Conservation (phyloP, 2,888 invertebrate genomes). For the Smittia sp. region DNA sequence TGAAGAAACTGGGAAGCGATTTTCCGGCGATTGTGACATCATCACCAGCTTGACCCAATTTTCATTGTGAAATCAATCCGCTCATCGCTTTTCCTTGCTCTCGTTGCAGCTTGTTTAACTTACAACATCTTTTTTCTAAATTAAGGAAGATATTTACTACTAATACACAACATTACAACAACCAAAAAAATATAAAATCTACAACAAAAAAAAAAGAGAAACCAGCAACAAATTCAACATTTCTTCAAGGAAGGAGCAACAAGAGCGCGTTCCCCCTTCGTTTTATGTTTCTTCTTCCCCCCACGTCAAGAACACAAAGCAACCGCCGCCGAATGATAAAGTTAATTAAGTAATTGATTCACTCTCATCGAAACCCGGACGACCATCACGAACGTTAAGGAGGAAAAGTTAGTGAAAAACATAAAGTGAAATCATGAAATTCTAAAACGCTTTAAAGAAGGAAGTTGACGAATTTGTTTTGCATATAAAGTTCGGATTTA, state of each 20-base stretch:
- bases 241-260: slow-evolving; percentile 28
- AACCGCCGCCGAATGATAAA: slow-evolving; percentile 27
- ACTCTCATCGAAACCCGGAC: background rate
- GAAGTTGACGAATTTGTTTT: slow-evolving; percentile 38
- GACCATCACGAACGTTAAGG: background rate
- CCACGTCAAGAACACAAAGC: slow-evolving; percentile 16
- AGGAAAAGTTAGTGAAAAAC: slow-evolving; percentile 6
- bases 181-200: slow-evolving; percentile 27
- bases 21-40: no score
- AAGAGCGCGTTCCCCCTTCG: slow-evolving; percentile 17
- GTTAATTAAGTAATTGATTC: slow-evolving; percentile 25
- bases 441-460: slow-evolving; percentile 39
- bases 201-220: slow-evolving; percentile 20
- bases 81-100: slow-evolving; percentile 1
- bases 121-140: slow-evolving; percentile 42
- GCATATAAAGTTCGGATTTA: slow-evolving; percentile 21
- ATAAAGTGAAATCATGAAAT: slow-evolving; percentile 36
- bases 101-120: slow-evolving; percentile 41
- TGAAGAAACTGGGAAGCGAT: no score
- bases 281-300: slow-evolving; percentile 18
- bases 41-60: background rate
- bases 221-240: slow-evolving; percentile 34
- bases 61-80: slow-evolving; percentile 24
- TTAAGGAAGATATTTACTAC: slow-evolving; percentile 41
- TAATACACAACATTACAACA: slow-evolving; percentile 39